phyloP scores from a whole-genome alignment of 2,888 invertebrate genomes.

The Apamea monoglypha region DNA sequence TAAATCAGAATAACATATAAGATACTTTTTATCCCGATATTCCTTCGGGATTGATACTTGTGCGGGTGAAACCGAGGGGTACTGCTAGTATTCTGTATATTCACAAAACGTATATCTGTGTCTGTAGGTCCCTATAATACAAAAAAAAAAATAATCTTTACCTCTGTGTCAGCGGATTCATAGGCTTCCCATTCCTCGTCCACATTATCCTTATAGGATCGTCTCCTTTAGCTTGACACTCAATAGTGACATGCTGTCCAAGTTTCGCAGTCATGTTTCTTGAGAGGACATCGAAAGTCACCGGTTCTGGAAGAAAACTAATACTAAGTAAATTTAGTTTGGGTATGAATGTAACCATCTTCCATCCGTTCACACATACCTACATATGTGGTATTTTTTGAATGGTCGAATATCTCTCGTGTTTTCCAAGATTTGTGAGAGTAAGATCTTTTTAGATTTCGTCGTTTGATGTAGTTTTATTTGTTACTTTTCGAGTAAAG shows the following conservation, averaged over 20 bases:
- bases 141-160: too few relatives aligned
- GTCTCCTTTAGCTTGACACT: constrained; percentile 96
- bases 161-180: constrained; percentile 91
- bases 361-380: not conserved
- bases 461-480: not conserved
- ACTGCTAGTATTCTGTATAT: not conserved
- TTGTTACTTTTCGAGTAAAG: not conserved
- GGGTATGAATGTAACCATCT: not conserved
- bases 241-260: constrained; percentile 93
- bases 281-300: constrained; percentile 93
- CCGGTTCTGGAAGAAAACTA: constrained; percentile 91
- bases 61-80: too few relatives aligned
- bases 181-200: constrained; percentile 93
- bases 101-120: not conserved
- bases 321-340: constrained; percentile 40
- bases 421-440: not conserved
- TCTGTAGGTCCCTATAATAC: too few relatives aligned
- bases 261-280: constrained; percentile 94
- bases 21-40: too few relatives aligned
- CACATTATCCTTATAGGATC: constrained; percentile 95
- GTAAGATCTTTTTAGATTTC: not conserved
- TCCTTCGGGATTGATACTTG: too few relatives aligned
- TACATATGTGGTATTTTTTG: not conserved
- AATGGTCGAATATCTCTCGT: not conserved
- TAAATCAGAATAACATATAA: too few relatives aligned